Conservation (phyloP, 2,113 vertebrate genomes). For the Morone saxatilis region DNA sequence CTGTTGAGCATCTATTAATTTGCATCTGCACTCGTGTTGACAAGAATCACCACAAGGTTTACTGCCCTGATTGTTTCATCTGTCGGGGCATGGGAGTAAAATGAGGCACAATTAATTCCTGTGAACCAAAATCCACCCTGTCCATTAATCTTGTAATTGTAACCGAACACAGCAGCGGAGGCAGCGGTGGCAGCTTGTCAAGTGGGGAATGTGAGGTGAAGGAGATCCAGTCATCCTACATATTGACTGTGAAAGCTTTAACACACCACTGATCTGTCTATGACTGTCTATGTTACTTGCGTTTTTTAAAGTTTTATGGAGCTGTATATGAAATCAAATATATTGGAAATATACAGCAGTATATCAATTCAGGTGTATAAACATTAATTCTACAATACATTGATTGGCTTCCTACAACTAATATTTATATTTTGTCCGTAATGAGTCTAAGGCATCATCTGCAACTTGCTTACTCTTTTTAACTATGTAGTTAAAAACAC, state of each 20-base stretch:
- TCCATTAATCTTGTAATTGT: constrained; percentile 95
- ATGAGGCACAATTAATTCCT: constrained; percentile 93
- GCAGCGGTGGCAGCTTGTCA: constrained; percentile 89
- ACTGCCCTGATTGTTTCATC: constrained; percentile 89
- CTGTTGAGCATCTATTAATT: constrained; percentile 93
- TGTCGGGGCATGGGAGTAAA: constrained; percentile 82
- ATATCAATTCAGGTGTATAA: not conserved
- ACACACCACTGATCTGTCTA: not conserved
- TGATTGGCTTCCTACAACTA: not conserved
- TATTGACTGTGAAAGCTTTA: constrained; percentile 15
- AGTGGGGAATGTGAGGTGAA: constrained; percentile 70
- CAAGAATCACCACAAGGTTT: constrained; percentile 91
- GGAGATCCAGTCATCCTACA: constrained; percentile 37
- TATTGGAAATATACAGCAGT: not conserved
- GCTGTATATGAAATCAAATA: constrained; percentile 1
- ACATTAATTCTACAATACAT: not conserved
- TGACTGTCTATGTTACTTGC: not conserved
- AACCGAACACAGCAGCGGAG: constrained; percentile 91
- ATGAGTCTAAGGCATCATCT: not conserved
- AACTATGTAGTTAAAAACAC: not conserved
- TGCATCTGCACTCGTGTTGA: constrained; percentile 90
- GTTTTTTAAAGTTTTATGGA: not conserved
- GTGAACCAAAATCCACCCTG: constrained; percentile 93
- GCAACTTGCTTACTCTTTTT: not conserved
- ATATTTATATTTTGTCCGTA: not conserved